Conservation (phyloP, 2,888 invertebrate species). For the Leptopilina drosophilae region DNA sequence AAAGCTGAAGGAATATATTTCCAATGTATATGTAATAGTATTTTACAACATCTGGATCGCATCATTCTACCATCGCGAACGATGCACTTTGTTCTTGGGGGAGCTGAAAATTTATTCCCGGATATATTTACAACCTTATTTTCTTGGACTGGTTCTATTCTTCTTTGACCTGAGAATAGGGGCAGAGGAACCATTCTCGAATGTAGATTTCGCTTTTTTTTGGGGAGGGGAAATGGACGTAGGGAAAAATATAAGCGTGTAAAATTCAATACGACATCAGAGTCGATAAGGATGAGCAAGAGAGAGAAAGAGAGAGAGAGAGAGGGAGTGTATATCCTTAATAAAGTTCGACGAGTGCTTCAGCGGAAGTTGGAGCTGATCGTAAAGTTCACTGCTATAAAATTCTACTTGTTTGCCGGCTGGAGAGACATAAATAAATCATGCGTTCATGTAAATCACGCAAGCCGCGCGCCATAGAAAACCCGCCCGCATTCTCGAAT, state of each 20-base stretch:
- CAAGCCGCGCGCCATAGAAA: conserved; percentile 26
- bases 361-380: conserved; percentile 49
- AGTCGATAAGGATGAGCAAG: neutral
- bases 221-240: neutral
- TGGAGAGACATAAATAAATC: conserved; percentile 66
- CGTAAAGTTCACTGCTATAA: conserved; percentile 65
- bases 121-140: conserved; percentile 11
- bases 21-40: neutral
- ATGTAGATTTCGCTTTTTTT: neutral
- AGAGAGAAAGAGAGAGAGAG: neutral
- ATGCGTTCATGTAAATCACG: conserved; percentile 63
- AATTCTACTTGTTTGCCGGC: conserved; percentile 65
- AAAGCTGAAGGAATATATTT: neutral
- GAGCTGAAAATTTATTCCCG: neutral
- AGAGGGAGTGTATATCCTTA: conserved; percentile 27
- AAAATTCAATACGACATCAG: conserved; percentile 34
- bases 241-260: conserved; percentile 19
- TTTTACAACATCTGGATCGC: neutral
- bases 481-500: conserved; percentile 42
- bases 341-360: conserved; percentile 44
- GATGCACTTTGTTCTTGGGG: conserved; percentile 8
- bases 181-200: neutral
- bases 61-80: neutral
- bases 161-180: neutral
- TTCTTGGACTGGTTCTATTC: conserved; percentile 14